Base-by-base conservation (phyloP, 2,113 vertebrate genomes). In the Sinocyclocheilus grahami region DNA sequence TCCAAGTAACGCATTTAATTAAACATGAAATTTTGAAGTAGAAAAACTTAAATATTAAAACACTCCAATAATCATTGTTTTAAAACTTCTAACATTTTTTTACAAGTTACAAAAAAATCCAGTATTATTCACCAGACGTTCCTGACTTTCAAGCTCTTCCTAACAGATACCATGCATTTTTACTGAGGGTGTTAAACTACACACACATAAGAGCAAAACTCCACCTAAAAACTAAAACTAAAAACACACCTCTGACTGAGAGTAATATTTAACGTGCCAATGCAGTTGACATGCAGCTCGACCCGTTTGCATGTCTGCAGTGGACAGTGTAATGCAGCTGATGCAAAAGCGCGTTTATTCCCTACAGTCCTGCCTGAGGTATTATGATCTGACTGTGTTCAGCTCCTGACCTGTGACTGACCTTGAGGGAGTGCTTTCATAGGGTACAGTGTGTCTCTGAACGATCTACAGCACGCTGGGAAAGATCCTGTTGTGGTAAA, bases 401-500 rank as follows among this genome's bases (percentile, higher is more conserved):
- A 24, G 20, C 16, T 42, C 8, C 33, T 81, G 14, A 82, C 62
- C 62, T 46, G 24, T 16, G 13, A 53, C 71, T n/a, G 65, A 51
- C 37, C 78, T 69, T 78, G 87, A 71, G 81, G 88, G 27, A 81
- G 84, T 48, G 85, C 91, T 87, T 89, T 90, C 79, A 81, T 89
- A 85, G 90, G 84, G 84, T 85, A 93, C 87, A 83, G 87, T 90
- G 88, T 88, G 85, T 89, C 88, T 84, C 74, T 89, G 91, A 88
- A 88, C 88, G 91, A 89, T 90, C 89, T 39, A 83, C 77, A 88
- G 85, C 88, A 65, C 79, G 85, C 86, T 55, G 78, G 91, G 79
- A 63, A 90, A 92, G 92, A 94, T 92, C 91, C 89, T 83, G 74
- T 62, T 83, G 9, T 84, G 75, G 84, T 91, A 87, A 92, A 93